Conservation (phyloP, 2,888 invertebrate genomes). For the Danaus chrysippus region DNA sequence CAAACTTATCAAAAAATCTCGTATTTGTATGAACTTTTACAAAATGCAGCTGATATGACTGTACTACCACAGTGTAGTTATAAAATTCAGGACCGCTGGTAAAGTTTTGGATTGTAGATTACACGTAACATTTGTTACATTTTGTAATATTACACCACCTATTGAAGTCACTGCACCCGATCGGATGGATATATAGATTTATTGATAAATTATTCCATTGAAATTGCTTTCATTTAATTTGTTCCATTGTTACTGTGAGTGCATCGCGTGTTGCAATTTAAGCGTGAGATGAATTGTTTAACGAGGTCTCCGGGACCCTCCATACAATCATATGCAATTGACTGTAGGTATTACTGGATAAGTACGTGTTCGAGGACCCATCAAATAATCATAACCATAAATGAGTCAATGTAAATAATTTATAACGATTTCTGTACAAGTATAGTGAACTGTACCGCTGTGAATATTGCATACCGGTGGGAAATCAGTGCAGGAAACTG, state of each 20-base stretch:
- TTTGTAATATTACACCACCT: neutral
- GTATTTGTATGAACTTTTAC: no score
- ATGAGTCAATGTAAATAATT: neutral
- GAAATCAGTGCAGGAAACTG: neutral
- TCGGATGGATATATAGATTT: slow-evolving; percentile 6
- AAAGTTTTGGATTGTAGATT: no score
- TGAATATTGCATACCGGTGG: neutral
- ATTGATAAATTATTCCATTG: slow-evolving; percentile 33
- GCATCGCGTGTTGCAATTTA: slow-evolving; percentile 5
- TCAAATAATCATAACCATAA: slow-evolving; percentile 2
- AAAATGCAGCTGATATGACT: no score
- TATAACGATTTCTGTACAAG: neutral
- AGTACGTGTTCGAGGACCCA: slow-evolving; percentile 7
- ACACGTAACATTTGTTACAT: neutral
- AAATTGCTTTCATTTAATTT: slow-evolving; percentile 9
- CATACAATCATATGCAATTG: slow-evolving; percentile 4
- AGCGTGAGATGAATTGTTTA: slow-evolving; percentile 7
- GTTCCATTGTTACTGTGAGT: slow-evolving; percentile 14
- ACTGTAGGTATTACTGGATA: neutral
- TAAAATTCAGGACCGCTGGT: no score
- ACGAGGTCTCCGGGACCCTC: slow-evolving; percentile 3
- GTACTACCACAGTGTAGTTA: no score
- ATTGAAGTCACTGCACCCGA: neutral
- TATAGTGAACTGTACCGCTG: slow-evolving; percentile 1
- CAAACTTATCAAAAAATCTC: no score